phyloP scores from a whole-genome alignment of 1,140 invertebrate species.

The Macrobrachium rosenbergii region DNA sequence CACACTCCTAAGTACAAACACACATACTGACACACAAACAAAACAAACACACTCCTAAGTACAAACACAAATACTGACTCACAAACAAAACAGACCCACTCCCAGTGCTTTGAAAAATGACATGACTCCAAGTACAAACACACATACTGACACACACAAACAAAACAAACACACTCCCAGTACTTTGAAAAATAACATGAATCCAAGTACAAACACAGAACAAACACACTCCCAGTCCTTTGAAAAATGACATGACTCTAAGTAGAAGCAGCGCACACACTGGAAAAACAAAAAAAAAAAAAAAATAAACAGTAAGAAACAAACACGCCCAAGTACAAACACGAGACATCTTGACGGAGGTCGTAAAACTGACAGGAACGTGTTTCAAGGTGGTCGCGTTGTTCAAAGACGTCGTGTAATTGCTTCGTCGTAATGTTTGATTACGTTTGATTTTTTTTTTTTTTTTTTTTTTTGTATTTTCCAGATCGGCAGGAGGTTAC shows the following conservation, averaged over 20 bases:
- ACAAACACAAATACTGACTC: constrained; percentile 4
- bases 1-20: neutral
- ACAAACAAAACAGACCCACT: neutral
- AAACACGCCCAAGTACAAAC: constrained; percentile 6
- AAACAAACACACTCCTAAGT: neutral
- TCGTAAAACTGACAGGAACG: no score
- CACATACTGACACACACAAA: constrained; percentile 10
- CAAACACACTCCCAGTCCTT: neutral
- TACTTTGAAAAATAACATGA: neutral
- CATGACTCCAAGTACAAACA: neutral
- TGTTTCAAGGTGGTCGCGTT: no score
- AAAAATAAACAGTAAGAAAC: neutral
- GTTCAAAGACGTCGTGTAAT: no score
- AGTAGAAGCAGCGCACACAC: neutral
- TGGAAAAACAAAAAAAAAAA: neutral
- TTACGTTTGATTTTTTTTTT: no score
- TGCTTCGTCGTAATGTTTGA: no score
- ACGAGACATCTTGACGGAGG: neutral
- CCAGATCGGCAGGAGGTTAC: no score
- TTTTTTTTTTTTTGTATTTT: no score
- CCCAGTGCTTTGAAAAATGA: neutral
- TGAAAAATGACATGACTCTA: neutral
- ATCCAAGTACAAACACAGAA: neutral
- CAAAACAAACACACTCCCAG: constrained; percentile 7
- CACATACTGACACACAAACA: constrained; percentile 17